phyloP scores from a whole-genome alignment of 2,888 invertebrate species.

The Diarsia mendica region DNA sequence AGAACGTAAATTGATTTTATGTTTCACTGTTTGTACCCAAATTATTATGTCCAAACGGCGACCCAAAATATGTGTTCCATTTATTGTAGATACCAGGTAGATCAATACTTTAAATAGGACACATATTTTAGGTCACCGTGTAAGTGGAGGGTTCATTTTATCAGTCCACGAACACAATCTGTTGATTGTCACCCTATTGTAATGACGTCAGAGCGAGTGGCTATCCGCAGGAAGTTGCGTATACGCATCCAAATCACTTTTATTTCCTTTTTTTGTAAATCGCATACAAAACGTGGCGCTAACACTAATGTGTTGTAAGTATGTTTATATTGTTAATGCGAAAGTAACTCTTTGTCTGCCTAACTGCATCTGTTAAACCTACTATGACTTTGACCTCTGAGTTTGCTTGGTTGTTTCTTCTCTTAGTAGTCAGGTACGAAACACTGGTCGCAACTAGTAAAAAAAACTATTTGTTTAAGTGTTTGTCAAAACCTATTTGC shows the following conservation, averaged over 20 bases:
- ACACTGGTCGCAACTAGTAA: no score
- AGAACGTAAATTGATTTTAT: neutral
- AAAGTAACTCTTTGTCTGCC: neutral
- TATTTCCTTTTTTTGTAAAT: slow-evolving; percentile 67
- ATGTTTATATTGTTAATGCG: neutral
- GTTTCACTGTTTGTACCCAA: neutral
- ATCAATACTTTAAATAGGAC: slow-evolving; percentile 41
- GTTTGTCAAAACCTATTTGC: no score
- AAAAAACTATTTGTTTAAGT: no score
- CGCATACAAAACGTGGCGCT: slow-evolving; percentile 32
- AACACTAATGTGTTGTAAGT: slow-evolving; percentile 6
- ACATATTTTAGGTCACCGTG: slow-evolving; percentile 27
- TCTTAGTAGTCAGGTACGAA: no score
- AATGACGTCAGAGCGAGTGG: slow-evolving; percentile 56
- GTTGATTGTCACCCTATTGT: slow-evolving; percentile 63
- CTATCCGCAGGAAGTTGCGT: slow-evolving; percentile 79
- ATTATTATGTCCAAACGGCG: neutral
- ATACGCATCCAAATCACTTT: slow-evolving; percentile 70
- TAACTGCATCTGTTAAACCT: neutral
- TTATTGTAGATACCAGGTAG: neutral
- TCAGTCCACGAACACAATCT: slow-evolving; percentile 19
- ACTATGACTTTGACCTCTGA: no score
- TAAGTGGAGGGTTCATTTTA: slow-evolving; percentile 18
- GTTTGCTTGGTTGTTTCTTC: no score
- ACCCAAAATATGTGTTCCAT: slow-evolving; percentile 10